These are phyloP conservation scores for Dynastes maya DNA, from an alignment of 2,888 invertebrate genomes.

Conservation along the genomic window DNA sequence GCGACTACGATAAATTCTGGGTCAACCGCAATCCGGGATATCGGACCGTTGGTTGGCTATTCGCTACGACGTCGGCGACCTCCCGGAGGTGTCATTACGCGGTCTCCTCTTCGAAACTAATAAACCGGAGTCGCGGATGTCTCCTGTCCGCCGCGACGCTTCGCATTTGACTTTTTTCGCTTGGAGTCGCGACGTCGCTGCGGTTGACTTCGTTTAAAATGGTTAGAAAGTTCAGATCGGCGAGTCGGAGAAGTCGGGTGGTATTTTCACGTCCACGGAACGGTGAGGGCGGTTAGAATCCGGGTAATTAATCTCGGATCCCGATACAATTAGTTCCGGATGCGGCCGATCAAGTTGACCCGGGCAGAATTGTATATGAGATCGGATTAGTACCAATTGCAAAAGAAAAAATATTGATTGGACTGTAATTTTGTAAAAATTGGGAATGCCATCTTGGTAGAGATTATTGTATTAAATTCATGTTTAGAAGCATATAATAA, in stretches of 20 bases:
- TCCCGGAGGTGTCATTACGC: constrained; percentile 39
- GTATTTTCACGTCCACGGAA: constrained; percentile 9
- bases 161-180: no score
- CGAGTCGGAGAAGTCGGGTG: constrained; percentile 28
- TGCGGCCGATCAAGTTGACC: not conserved
- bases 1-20: constrained; percentile 35
- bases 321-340: constrained; percentile 18
- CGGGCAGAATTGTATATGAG: not conserved
- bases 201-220: not conserved
- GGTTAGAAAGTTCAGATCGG: constrained; percentile 24
- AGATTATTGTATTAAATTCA: no score
- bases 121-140: constrained; percentile 21
- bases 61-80: not conserved
- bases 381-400: not conserved
- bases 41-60: not conserved
- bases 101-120: constrained; percentile 24
- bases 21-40: constrained; percentile 37
- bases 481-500: no score
- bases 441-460: no score
- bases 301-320: constrained; percentile 33
- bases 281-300: not conserved
- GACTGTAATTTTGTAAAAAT: no score
- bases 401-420: no score
- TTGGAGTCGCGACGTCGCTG: not conserved
- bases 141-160: not conserved